Evolutionary conservation across 1,140 invertebrate genomes (phyloP), one percentile per base, ranked within the genome.

Genomic region (Drosophila persimilis): DNA sequence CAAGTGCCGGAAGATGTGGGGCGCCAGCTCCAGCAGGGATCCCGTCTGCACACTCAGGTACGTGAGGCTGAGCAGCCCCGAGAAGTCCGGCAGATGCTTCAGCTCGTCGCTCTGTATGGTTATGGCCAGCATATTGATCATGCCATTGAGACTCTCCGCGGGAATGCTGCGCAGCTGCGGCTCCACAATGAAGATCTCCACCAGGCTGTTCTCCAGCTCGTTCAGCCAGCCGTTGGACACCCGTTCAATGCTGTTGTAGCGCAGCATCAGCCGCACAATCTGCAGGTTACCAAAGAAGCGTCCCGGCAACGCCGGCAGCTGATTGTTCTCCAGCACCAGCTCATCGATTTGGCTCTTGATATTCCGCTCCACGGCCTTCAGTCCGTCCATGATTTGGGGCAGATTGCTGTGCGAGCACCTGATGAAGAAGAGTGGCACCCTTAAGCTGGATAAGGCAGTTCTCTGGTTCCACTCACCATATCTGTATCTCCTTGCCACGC

Each of bases 341-440:
- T 97, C 96, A 86, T 97, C 96, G 59, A 97, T 95, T 8, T 95
- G 94, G 44, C 93, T 94, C 52, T 93, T 93, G 20, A 96, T 91
- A 54, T 94, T 93, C 47, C 95, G 93, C 54, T 95, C 95, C 24
- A 96, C 93, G 9, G 94, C 93, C 69, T 95, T 94, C 8, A 97
- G 89, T 7, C 95, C 95, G 75, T 95, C 95, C 54, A 95, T 90
- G 3, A 97, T 95, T 80, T 94, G 94, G 1, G 94, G 93, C 57
- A 97, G 92, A 75, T 97, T 96, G 92, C 96, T 96, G 91, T 97
- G 96, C 43, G 96, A 96, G 89, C 96, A 97, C 96, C 96, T 97
- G 79, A 13, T 3, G 8, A 8, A 2, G n/a, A 26, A 74, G 35
- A 2, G 7, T 41, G 7, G 3, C 17, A 48, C 11, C 20, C 24